Evolutionary conservation across 2,797 vertebrate species (phyloP), one percentile per base, ranked within the genome.

Genomic region (Enteromius unitaeniatus): DNA sequence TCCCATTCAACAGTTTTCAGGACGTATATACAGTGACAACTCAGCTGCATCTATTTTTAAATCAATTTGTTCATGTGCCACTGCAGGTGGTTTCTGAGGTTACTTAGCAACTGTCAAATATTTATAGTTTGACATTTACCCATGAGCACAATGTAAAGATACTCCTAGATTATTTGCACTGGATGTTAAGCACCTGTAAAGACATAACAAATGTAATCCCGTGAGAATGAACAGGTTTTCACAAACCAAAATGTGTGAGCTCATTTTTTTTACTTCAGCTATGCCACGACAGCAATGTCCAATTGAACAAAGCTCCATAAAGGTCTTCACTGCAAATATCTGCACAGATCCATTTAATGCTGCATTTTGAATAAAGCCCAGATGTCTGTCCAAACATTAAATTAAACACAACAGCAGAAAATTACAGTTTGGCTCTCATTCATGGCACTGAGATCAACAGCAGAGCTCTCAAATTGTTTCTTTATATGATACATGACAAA

Each of bases 91-190:
- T 80, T 86, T 80, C 72, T 80, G 49, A 65, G 55, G 85, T 88
- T 89, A 84, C 86, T 86, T 84, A 88, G 86, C 86, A 87, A 88
- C 88, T 85, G 72, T 86, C 78, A 84, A 86, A 85, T 86, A 88
- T 86, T 82, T 88, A 87, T 88, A 87, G 75, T 82, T 82, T 87
- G 69, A 76, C 74, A 88, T 84, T 85, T 81, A 78, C 37, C 58
- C 75, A 55, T 49, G 84, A 34, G 49, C 74, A 68, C 42, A 65
- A 73, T 34, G 69, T 70, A 64, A 84, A 79, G 80, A 85, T 62
- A 55, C 58, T 40, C 17, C 73, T 76, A 79, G 47, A 76, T 73
- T 58, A 68, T 79, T 78, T 79, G 81, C 49, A 76, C 47, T 69
- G 31, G 53, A 62, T 42, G 47, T 74, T 76, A 73, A 72, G 76